Evolutionary conservation across 2,888 invertebrate genomes (phyloP), one percentile per base, ranked within the genome.

Genomic region (Eristalis tenax): DNA sequence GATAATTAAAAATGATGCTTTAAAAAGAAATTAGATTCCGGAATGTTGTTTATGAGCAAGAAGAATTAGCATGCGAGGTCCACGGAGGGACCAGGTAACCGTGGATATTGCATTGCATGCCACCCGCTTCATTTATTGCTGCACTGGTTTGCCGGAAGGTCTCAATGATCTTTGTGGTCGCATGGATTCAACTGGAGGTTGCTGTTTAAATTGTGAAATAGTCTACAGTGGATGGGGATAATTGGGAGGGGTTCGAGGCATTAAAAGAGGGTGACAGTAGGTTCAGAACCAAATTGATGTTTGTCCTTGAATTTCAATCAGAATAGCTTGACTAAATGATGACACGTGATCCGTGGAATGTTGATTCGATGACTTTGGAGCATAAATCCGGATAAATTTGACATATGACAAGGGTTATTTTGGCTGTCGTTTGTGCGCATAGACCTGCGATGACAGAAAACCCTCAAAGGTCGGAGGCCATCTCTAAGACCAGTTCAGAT

Each of bases 1-100:
- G 79, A 70, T 71, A 71, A 78, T 71, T 71, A 65, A 78, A 78
- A 78, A 43, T 40, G 57, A 64, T 26, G 63, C 18, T 50, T 18
- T 70, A 38, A 13, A 6, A 78, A 6, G 56, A 70, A 78, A 63
- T 50, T 64, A 35, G 50, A 8, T 64, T 70, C 35, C 63, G 38
- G 56, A 56, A 57, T 35, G 32, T 28, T 68, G 57, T 68, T 68
- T 18, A 50, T 18, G 18, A n/a, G 50, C 8, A 18, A 43, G n/a
- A 5, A 18, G 8, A 50, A 50, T 50, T 50, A 50, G 50, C 18
- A 50, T 50, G 18, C 50, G 8, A 50, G 18, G 18, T 10, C n/a
- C n/a, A 2, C 18, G 6, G 18, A 18, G n/a, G n/a, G n/a, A 13
- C 13, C 50, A 43, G 18, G 18, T 50, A 18, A 4, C 8, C 1